Base-by-base conservation (phyloP, 92 coral and sea anemone species). In the Bergia puertoricense region DNA sequence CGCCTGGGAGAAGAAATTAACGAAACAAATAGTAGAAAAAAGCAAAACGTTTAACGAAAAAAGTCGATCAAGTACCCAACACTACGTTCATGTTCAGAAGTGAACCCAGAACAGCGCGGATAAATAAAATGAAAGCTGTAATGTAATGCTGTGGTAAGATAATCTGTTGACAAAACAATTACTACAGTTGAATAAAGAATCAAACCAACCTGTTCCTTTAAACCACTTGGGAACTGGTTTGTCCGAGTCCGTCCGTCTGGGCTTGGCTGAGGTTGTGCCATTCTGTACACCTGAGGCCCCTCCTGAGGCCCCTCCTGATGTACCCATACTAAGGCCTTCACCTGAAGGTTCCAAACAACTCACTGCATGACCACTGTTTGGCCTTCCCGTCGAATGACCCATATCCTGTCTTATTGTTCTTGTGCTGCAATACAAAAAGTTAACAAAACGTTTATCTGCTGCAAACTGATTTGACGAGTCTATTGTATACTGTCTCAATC, bases 151-250 rank as follows among this genome's bases (percentile, higher is more conserved):
- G 59, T 10, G 59, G 16, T 54, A 10, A 51, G 57, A 51, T 9
- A 51, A 8, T 10, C 10, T 51, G 14, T 30, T 51, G 15, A 51
- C 57, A 51, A 51, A 51, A 46, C 50, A 20, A 8, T 22, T 62
- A 62, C 13, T 18, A 62, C 23, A 16, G 4, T 16, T 15, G 23
- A 62, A 18, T 8, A 51, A 74, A 43, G 5, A 51, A 22, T 77
- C 46, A 1, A 67, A 82, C 93, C 6, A 80, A 95, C 96, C 98
- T 69, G 93, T 90, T 66, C 93, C 96, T 66, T 93, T 95, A 66
- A 95, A 95, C 98, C 98, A 95, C 83, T 95, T 95, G 6, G 96
- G 98, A n/a, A 90, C 90, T 36, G 81, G 78, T 11, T 89, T 90
- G 69, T 86, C 90, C 16, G 80, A 77, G 73, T 89, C 89, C 74